Evolutionary conservation across 2,113 vertebrate genomes (phyloP).

Genomic region (Nannospalax galili): DNA sequence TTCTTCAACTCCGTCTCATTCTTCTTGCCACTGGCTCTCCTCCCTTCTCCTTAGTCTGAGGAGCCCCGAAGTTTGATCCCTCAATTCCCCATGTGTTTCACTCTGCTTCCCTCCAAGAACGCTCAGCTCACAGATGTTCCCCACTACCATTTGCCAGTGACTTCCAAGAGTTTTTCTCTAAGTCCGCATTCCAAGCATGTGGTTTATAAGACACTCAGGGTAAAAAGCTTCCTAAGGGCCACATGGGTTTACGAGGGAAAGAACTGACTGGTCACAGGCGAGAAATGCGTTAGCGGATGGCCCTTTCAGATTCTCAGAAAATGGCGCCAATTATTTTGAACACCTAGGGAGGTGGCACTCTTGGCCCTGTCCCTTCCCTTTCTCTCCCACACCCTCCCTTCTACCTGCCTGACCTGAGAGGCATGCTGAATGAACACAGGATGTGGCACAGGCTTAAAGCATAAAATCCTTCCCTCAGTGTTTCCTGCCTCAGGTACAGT

Average conservation of each 20-base stretch:
- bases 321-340: not conserved
- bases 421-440: not conserved
- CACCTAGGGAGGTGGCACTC: not conserved
- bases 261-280: not conserved
- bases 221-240: not conserved
- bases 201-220: not conserved
- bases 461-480: not conserved
- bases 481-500: not conserved
- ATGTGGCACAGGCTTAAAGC: not conserved
- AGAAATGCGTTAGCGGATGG: not conserved
- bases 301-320: not conserved
- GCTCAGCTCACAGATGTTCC: not conserved
- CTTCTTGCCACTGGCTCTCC: not conserved
- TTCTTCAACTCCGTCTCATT: not conserved
- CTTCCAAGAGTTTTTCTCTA: not conserved
- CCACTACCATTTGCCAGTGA: not conserved
- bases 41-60: not conserved
- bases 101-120: not conserved
- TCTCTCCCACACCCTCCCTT: not conserved
- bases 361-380: rapidly evolving
- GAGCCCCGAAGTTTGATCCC: not conserved
- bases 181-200: not conserved
- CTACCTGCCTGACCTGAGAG: not conserved
- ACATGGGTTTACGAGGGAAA: not conserved
- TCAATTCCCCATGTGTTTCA: not conserved